Percentiles rank a stretch among this genome's conserved stretches.
These are phyloP conservation scores for Anadara kagoshimensis DNA, from an alignment of 1,140 invertebrate species.

Conservation along the genomic window DNA sequence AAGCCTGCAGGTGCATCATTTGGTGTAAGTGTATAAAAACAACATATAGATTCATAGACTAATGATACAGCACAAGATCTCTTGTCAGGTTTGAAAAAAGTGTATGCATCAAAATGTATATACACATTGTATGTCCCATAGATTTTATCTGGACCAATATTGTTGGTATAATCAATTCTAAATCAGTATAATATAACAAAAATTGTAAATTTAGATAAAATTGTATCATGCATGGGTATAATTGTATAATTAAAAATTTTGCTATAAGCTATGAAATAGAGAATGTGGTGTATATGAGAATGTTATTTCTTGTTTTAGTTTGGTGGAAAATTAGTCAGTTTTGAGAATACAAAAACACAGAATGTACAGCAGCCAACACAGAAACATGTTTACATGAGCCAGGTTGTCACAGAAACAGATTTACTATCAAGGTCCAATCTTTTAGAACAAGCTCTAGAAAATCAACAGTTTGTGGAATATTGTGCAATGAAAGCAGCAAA, in stretches of 20 bases:
- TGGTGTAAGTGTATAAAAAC: conserved; percentile 78
- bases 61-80: too few species aligned
- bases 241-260: too few species aligned
- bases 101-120: too few species aligned
- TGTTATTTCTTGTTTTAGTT: conserved; percentile 83
- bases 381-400: conserved; percentile 77
- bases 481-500: conserved; percentile 80
- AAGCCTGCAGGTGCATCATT: conserved; percentile 87
- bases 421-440: conserved; percentile 84
- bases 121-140: too few species aligned
- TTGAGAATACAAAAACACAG: conserved; percentile 77
- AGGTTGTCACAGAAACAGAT: conserved; percentile 89
- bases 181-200: too few species aligned
- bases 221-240: neutral
- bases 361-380: conserved; percentile 63
- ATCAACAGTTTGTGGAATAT: conserved; percentile 81
- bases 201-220: too few species aligned
- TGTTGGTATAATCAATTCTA: too few species aligned
- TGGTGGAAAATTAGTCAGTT: conserved; percentile 92
- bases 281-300: too few species aligned
- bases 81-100: too few species aligned
- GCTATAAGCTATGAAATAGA: too few species aligned
- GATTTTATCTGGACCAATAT: too few species aligned
- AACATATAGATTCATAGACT: too few species aligned
- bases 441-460: conserved; percentile 80